Conservation (phyloP, 1,140 invertebrate species). For the Lordiphosa collinella region DNA sequence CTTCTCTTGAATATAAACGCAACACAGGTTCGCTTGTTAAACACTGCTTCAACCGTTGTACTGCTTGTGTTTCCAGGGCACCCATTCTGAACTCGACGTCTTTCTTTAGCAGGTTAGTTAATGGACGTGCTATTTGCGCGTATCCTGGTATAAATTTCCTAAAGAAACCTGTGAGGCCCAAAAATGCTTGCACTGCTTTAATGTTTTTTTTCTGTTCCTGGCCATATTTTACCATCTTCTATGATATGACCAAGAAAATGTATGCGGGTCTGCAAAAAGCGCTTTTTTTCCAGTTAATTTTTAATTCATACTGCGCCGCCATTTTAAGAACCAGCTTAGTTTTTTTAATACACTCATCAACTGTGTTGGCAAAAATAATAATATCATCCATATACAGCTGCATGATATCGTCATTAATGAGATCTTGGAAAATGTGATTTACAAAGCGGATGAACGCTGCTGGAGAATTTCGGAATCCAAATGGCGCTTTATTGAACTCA, state of each 20-base stretch:
- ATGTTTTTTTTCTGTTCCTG: conserved; percentile 34
- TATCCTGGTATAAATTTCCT: no score
- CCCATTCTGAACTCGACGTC: no score
- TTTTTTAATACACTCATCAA: conserved; percentile 68
- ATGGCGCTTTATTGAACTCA: conserved; percentile 79
- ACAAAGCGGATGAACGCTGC: conserved; percentile 78
- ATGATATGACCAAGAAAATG: conserved; percentile 52
- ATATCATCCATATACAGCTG: conserved; percentile 80
- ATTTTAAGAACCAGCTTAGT: conserved; percentile 40
- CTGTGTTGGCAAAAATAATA: conserved; percentile 64
- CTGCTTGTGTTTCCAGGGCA: no score
- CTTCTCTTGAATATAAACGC: no score
- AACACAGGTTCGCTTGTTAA: no score
- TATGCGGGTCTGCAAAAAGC: conserved; percentile 43
- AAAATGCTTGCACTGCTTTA: no score
- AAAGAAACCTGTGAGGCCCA: no score
- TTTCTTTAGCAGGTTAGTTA: no score
- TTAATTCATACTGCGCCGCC: conserved; percentile 49
- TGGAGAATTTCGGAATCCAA: conserved; percentile 79
- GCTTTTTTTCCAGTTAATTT: no score
- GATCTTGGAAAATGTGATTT: conserved; percentile 33
- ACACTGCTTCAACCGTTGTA: no score
- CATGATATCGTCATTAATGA: no score
- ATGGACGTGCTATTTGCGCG: no score
- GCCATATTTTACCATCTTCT: conserved; percentile 42